Conservation (phyloP, 1,140 invertebrate species). For the Ericerus pela region DNA sequence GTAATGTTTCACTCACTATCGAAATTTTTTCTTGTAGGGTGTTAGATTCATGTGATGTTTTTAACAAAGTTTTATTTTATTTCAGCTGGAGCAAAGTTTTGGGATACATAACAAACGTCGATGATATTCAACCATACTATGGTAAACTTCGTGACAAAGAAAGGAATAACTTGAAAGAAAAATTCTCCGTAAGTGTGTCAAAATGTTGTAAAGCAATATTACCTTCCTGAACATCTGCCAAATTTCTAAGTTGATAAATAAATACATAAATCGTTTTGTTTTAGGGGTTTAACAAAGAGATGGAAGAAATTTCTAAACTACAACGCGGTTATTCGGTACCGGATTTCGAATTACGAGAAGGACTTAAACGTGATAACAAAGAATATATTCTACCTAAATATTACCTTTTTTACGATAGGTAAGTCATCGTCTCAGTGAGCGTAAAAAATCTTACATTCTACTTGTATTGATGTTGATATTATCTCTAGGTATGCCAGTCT, state of each 20-base stretch:
- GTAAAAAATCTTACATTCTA: background rate
- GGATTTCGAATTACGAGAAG: slow-evolving; percentile 68
- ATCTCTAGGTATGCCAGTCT: slow-evolving; percentile 44
- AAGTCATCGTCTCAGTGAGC: slow-evolving; percentile 25
- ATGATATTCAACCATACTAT: slow-evolving; percentile 45
- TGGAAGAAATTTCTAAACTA: slow-evolving; percentile 70
- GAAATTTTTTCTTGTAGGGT: background rate
- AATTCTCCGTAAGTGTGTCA: slow-evolving; percentile 55
- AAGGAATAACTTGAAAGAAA: slow-evolving; percentile 81
- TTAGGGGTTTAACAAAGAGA: slow-evolving; percentile 84
- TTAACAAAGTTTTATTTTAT: slow-evolving; percentile 21
- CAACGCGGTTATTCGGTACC: slow-evolving; percentile 88
- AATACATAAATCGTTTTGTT: too few species aligned
- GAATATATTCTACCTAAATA: slow-evolving; percentile 73
- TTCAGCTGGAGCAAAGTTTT: slow-evolving; percentile 69
- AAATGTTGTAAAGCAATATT: slow-evolving; percentile 3
- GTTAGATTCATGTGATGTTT: slow-evolving; percentile 2
- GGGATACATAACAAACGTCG: slow-evolving; percentile 47
- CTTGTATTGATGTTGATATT: slow-evolving; percentile 8
- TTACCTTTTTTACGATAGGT: slow-evolving; percentile 58
- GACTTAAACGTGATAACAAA: slow-evolving; percentile 69
- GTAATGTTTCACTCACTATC: slow-evolving; percentile 31
- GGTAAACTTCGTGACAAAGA: slow-evolving; percentile 75
- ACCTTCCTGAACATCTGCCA: slow-evolving; percentile 7
- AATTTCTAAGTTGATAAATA: background rate